A percentile compares a stretch with the other conserved stretches of the same genome.
These are phyloP conservation scores for Dynastes maya DNA, from an alignment of 2,888 invertebrate genomes.

Conservation along the genomic window DNA sequence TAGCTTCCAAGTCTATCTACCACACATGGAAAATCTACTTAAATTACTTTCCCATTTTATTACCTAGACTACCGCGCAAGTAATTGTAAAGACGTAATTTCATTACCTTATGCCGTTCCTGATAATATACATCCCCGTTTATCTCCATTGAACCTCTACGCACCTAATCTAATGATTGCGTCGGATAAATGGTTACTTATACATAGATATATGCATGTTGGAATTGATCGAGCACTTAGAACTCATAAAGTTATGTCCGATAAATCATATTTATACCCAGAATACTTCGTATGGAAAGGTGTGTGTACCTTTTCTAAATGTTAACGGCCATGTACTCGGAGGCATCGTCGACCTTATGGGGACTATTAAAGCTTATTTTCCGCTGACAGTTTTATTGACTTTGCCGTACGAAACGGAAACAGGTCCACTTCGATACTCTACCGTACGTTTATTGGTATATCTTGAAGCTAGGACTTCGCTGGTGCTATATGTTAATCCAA, in stretches of 20 bases:
- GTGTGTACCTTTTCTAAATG: neutral
- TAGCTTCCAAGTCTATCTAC: no score
- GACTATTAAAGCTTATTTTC: conserved; percentile 19
- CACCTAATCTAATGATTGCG: neutral
- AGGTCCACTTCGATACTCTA: neutral
- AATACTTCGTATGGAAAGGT: neutral
- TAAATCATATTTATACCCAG: conserved; percentile 20
- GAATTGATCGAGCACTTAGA: neutral
- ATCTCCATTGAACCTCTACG: neutral
- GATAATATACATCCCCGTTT: neutral
- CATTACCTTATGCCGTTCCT: no score
- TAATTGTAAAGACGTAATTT: no score
- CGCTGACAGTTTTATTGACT: conserved; percentile 29
- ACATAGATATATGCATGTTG: neutral
- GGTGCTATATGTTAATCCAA: no score
- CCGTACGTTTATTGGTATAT: no score
- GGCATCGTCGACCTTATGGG: conserved; percentile 19
- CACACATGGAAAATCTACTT: no score
- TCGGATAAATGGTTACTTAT: neutral
- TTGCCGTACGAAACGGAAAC: neutral
- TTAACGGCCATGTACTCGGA: conserved; percentile 11
- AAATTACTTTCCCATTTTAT: no score
- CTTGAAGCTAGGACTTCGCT: no score
- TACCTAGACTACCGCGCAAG: no score
- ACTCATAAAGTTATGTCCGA: neutral